Evolutionary conservation across 2,888 invertebrate species (phyloP), one percentile per base, ranked within the genome.

Genomic region (Mamestra brassicae): DNA sequence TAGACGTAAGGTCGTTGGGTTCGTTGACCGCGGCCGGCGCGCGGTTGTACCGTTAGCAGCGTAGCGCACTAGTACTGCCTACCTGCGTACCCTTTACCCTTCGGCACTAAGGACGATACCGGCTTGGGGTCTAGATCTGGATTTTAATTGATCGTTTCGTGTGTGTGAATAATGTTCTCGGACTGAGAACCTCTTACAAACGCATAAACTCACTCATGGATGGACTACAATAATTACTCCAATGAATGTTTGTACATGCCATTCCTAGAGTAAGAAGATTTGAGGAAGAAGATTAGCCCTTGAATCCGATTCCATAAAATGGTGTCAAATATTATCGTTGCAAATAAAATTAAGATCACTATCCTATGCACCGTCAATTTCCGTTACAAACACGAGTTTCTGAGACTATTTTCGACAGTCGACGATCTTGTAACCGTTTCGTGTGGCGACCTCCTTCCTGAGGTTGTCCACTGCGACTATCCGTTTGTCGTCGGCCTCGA

Each of bases 21-120:
- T 96, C 96, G 92, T 94, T 94, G 94, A 95, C 95, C 97, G 94
- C 90, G 85, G 89, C 72, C 90, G 91, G 90, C 91, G 92, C 90
- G 91, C 90, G 91, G 89, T 92, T 90, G 88, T 93, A 93, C 95
- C 95, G 95, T 95, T 95, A 95, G 87, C 89, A 88, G 88, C 88
- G 90, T 90, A 89, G 87, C 87, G 89, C 82, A 89, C 88, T 78
- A 82, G 85, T 86, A 77, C 87, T 89, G 88, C 90, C 90, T 92
- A 89, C 89, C 89, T 90, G 87, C 85, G 86, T 89, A 89, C 90
- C 90, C 90, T 91, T 88, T 89, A 86, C 87, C 89, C 90, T 89
- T 84, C 82, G 80, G 69, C 78, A 81, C 67, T 78, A 72, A 81
- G 70, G 80, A 81, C 78, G 78, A 73, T 62, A 66, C 71, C 38